phyloP scores from a whole-genome alignment of 2,797 vertebrate species.

The Acestrorhynchus altus region DNA sequence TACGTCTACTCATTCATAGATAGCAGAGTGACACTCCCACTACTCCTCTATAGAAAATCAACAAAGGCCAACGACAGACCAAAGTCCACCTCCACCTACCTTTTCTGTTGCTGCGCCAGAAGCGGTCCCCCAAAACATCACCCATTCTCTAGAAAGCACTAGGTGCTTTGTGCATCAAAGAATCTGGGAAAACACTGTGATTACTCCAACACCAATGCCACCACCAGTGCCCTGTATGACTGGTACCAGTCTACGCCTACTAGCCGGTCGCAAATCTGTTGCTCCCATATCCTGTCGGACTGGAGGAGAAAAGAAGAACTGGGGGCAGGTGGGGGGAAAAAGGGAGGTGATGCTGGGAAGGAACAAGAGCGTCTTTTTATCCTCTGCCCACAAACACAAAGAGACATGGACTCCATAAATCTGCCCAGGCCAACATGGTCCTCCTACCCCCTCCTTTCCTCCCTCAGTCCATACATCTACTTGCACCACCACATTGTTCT shows the following conservation, averaged over 20 bases:
- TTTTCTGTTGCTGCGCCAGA: conserved; percentile 83
- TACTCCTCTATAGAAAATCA: neutral
- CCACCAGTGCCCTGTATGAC: conserved; percentile 43
- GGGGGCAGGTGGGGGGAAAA: conserved; percentile 49
- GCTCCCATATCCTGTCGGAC: conserved; percentile 55
- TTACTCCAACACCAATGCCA: neutral
- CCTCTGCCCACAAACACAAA: conserved; percentile 71
- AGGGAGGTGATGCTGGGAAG: conserved; percentile 25
- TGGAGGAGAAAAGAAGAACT: conserved; percentile 44
- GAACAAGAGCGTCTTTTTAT: conserved; percentile 83
- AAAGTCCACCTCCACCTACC: conserved; percentile 67
- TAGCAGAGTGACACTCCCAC: neutral
- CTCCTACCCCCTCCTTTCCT: conserved; percentile 66
- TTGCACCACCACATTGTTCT: conserved; percentile 52
- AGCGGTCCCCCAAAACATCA: conserved; percentile 80
- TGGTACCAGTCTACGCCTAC: conserved; percentile 51
- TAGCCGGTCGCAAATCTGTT: conserved; percentile 60
- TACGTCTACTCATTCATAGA: conserved; percentile 1
- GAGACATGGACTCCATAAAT: conserved; percentile 78
- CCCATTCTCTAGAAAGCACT: conserved; percentile 64
- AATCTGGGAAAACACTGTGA: conserved; percentile 7
- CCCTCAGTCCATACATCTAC: conserved; percentile 65
- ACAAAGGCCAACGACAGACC: neutral
- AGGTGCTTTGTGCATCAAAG: conserved; percentile 49
- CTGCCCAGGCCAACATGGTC: conserved; percentile 66